phyloP scores from a whole-genome alignment of 1,140 invertebrate genomes.

The Probaryconus sp. region DNA sequence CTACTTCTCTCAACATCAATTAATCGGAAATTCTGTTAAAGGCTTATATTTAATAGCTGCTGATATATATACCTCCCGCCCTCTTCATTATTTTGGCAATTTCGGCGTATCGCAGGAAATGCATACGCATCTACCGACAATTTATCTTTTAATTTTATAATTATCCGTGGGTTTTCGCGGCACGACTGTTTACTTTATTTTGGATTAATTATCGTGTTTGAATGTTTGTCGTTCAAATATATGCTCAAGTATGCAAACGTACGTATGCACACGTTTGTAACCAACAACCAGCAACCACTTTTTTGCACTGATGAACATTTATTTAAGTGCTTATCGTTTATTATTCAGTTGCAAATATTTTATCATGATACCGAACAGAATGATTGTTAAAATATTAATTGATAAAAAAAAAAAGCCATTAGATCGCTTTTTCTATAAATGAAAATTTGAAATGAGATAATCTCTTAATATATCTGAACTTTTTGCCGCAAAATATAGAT shows the following conservation, averaged over 20 bases:
- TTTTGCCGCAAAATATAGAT: too few relatives aligned
- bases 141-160: constrained; percentile 75
- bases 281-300: too few relatives aligned
- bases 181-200: constrained; percentile 69
- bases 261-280: neutral
- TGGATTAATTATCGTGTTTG: constrained; percentile 64
- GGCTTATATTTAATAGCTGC: constrained; percentile 54
- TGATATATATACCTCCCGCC: constrained; percentile 40
- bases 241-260: constrained; percentile 1
- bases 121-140: constrained; percentile 65
- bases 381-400: too few relatives aligned
- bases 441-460: too few relatives aligned
- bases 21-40: constrained; percentile 68
- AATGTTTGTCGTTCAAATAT: constrained; percentile 33
- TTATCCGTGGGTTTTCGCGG: constrained; percentile 69
- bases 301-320: too few relatives aligned
- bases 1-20: constrained; percentile 58
- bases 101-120: constrained; percentile 29
- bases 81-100: constrained; percentile 40
- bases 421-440: too few relatives aligned
- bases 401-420: too few relatives aligned
- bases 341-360: too few relatives aligned
- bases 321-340: too few relatives aligned
- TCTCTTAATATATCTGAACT: too few relatives aligned
- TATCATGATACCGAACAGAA: too few relatives aligned